Base-by-base conservation (phyloP, 2,797 vertebrate genomes). In the Euphonia xanthogaster region DNA sequence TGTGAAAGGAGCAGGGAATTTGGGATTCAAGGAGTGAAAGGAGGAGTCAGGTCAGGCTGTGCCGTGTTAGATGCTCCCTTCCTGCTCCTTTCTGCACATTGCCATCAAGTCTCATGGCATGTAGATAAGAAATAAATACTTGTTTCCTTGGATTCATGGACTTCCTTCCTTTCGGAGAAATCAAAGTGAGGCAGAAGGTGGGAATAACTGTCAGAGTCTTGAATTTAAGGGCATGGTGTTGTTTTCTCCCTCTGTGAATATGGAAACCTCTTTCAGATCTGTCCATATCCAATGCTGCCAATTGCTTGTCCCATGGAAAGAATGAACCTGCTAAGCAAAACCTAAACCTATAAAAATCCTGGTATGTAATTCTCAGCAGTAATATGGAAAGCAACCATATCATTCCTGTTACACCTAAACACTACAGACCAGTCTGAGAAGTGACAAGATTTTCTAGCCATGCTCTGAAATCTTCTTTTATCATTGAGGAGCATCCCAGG, bases 11-110 rank as follows among this genome's bases (percentile, higher is more conserved):
- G 23, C 20, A 42, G 45, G 35, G 33, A 35, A 53, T n/a, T 74
- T 0, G 0, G 48, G 31, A 30, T 53, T 61, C 37, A 50, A 57
- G 51, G 7, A n/a, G 4, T 12, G 17, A 22, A 35, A 51, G 22
- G 27, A 67, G 15, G 19, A 61, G 33, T 39, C 37, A 31, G 61
- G 15, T 37, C 47, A 79, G 62, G 54, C 39, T 77, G 48, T 23
- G 67, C 62, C 71, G 31, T 62, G 62, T 15, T 20, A 75, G 42
- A 48, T 48, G 40, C 14, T 35, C 16, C 15, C n/a, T 62, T 45
- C 7, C 4, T 51, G 50, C 54, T 86, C 30, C 17, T 9, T 68
- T 47, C 86, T 63, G 39, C 47, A 44, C 14, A 18, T 37, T 70
- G 60, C 50, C 72, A 24, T 60, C 1, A 1, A 54, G 31, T 33